These are phyloP conservation scores for Dolichoris vasculosae DNA, from an alignment of 1,140 invertebrate genomes.

Conservation along the genomic window DNA sequence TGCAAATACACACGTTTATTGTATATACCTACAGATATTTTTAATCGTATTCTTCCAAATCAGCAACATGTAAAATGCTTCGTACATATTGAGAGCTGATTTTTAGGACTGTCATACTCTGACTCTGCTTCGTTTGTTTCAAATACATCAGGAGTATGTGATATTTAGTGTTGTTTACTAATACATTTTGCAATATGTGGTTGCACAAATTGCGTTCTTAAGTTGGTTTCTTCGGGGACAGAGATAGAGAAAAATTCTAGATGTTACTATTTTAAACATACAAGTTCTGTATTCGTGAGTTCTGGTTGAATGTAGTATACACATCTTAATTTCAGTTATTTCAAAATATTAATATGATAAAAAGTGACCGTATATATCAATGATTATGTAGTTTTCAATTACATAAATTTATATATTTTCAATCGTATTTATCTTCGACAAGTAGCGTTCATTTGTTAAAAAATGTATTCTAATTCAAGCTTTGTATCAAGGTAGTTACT, in stretches of 20 bases:
- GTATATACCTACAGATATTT: not conserved
- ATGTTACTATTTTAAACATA: not conserved
- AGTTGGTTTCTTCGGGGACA: not conserved
- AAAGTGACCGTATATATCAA: not conserved
- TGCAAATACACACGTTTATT: not conserved
- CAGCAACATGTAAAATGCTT: constrained; percentile 23
- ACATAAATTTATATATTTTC: no score
- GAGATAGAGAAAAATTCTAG: not conserved
- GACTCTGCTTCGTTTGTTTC: not conserved
- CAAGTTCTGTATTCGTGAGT: no score
- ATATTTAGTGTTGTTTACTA: not conserved
- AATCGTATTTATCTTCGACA: no score
- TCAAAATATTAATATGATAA: not conserved
- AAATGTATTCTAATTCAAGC: no score
- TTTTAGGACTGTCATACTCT: not conserved
- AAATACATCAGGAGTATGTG: not conserved
- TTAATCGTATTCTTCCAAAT: constrained; percentile 15
- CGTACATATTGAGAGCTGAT: not conserved
- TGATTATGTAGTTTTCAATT: no score
- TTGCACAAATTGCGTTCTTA: not conserved
- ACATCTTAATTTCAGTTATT: not conserved
- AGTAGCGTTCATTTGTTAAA: no score
- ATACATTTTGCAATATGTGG: not conserved
- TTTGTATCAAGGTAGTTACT: no score
- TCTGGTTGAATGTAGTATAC: no score